Percentiles rank a stretch among this genome's conserved stretches.
Evolutionary conservation across 2,888 invertebrate genomes (phyloP).

Genomic region (Eulithis testata): DNA sequence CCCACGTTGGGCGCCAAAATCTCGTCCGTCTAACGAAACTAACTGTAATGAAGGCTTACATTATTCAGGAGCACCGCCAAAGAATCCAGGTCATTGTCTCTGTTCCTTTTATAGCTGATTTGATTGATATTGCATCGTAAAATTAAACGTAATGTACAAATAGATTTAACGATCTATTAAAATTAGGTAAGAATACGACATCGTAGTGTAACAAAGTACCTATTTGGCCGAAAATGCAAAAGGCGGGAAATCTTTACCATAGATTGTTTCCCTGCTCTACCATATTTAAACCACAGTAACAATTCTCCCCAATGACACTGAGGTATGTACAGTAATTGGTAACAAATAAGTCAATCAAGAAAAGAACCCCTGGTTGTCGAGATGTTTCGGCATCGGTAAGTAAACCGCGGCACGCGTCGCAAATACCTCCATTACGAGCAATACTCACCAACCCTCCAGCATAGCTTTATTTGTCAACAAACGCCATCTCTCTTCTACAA

Average conservation of each 20-base stretch:
- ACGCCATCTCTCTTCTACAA: slow-evolving; percentile 44
- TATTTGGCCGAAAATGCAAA: background rate
- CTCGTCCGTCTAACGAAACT: slow-evolving; percentile 18
- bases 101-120: slow-evolving; percentile 27
- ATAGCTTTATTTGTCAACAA: slow-evolving; percentile 51
- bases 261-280: background rate
- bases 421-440: slow-evolving; percentile 44
- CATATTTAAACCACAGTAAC: background rate
- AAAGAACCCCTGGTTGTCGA: slow-evolving; percentile 30
- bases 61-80: slow-evolving; percentile 20
- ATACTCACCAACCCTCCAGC: slow-evolving; percentile 61
- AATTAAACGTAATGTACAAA: slow-evolving; percentile 16
- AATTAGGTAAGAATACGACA: background rate
- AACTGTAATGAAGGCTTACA: slow-evolving; percentile 5
- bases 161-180: slow-evolving; percentile 2
- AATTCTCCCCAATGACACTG: background rate
- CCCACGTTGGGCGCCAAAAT: slow-evolving; percentile 38
- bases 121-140: slow-evolving; percentile 29
- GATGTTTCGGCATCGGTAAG: slow-evolving; percentile 53
- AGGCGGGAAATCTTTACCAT: background rate
- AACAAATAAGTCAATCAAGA: slow-evolving; percentile 21
- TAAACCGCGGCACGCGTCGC: slow-evolving; percentile 59
- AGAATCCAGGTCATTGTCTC: slow-evolving; percentile 36
- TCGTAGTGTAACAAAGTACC: background rate
- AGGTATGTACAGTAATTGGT: slow-evolving; percentile 7